Base-by-base conservation (phyloP, 2,797 vertebrate species). In the Enteromius radiatus region DNA sequence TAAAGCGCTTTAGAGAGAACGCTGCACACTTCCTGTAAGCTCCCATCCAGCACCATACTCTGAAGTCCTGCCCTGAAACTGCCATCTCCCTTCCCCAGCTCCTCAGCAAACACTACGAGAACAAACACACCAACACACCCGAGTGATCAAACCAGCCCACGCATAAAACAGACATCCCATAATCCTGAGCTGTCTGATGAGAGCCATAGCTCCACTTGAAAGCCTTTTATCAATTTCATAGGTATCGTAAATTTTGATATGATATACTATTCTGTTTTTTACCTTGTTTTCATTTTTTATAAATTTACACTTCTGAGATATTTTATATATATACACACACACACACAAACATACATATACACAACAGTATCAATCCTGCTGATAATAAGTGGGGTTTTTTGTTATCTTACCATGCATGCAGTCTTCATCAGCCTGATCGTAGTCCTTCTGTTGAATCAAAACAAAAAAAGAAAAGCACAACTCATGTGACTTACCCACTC, bases 391-490 rank as follows among this genome's bases (percentile, higher is more conserved):
- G 14, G 8, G n/a, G 3, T 6, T 3, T 17, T 63, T 33, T 28
- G 41, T 36, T 10, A 0, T 94, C 97, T 96, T 94, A 99, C 98
- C 97, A 90, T 97, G 96, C 93, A 96, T 98, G 95, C 97, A 98
- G 92, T 99, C 98, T 94, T 99, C 97, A 95, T 99, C 97, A 91
- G 98, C 98, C 94, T 98, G 97, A 91, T 98, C 97, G 91, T 99
- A 99, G 90, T 99, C 98, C 96, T 98, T 99, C 98, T 99, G 95
- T 90, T 92, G 26, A 65, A 47, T 31, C 0, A 41, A 75, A 75
- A 8, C 7, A 23, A 38, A 5, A 21, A 21, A 7, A 17, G n/a
- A 17, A 69, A 68, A 59, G 31, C 31, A 70, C 4, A 61, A 59
- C 23, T 19, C 0, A 0, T 19, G 61, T 64, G 8, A 76, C 33